These are phyloP conservation scores for Caenorhabditis imperialis DNA, from an alignment of 2,888 invertebrate species.

Conservation along the genomic window DNA sequence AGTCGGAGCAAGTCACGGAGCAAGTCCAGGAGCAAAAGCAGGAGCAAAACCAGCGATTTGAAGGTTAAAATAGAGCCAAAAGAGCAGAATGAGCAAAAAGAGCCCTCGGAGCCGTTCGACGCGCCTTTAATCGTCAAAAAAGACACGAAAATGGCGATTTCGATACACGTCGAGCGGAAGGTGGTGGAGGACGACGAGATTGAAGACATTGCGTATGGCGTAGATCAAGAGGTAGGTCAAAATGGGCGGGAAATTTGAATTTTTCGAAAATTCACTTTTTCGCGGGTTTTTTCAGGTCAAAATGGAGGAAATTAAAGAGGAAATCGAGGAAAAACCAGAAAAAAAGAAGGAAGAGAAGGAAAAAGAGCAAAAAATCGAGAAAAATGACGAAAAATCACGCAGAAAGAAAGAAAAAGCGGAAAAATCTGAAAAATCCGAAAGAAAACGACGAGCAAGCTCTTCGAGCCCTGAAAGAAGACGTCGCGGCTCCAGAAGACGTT, in stretches of 20 bases:
- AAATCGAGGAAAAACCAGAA: conserved; percentile 6
- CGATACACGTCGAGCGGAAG: too few species aligned
- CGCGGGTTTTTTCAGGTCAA: too few species aligned
- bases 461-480: not conserved
- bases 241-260: too few species aligned
- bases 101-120: too few species aligned
- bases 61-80: too few species aligned
- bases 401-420: not conserved
- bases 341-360: not conserved
- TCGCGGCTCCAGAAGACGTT: conserved; percentile 4
- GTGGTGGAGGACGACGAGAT: too few species aligned
- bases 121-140: too few species aligned
- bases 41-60: too few species aligned
- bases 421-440: conserved; percentile 7
- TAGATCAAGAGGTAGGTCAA: conserved; percentile 1
- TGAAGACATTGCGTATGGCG: not conserved
- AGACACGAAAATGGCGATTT: too few species aligned
- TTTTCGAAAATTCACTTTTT: too few species aligned
- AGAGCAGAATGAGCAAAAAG: too few species aligned
- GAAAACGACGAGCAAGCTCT: conserved; percentile 7
- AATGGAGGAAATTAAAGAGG: not conserved
- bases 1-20: conserved; percentile 5
- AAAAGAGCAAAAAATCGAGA: not conserved
- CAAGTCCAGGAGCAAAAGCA: too few species aligned
- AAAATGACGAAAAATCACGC: not conserved